Percentiles rank a stretch among this genome's conserved stretches.
Conservation (phyloP, 2,797 vertebrate genomes). For the Tragopan temminckii region DNA sequence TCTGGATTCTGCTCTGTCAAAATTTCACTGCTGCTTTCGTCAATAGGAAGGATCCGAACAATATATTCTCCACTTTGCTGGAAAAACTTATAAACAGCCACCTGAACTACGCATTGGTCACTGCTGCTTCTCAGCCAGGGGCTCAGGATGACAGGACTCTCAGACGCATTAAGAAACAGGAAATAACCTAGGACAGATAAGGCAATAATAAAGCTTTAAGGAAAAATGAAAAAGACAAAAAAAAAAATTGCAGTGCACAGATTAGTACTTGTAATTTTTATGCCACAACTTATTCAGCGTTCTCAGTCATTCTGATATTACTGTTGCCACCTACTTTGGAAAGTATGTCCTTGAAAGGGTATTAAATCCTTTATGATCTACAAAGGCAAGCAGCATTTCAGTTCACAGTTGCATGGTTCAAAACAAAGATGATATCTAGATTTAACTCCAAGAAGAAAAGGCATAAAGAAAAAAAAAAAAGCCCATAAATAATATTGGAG, state of each 20-base stretch:
- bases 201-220: not conserved
- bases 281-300: not conserved
- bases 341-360: not conserved
- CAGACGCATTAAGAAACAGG: conserved; percentile 80
- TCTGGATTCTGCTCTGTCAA: conserved; percentile 70
- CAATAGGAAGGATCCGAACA: conserved; percentile 78
- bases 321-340: not conserved
- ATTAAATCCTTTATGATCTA: not conserved
- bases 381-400: not conserved
- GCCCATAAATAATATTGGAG: not conserved
- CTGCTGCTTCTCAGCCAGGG: conserved; percentile 85
- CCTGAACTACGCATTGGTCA: conserved; percentile 79
- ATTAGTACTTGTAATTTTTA: not conserved
- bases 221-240: not conserved
- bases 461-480: not conserved
- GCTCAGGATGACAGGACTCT: conserved; percentile 79
- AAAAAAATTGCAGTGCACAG: not conserved
- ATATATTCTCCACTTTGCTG: conserved; percentile 79
- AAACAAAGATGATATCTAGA: not conserved
- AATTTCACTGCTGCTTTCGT: conserved; percentile 76
- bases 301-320: not conserved
- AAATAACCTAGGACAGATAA: conserved; percentile 79
- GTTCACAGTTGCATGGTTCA: not conserved
- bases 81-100: conserved; percentile 79
- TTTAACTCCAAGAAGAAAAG: not conserved